These are phyloP conservation scores for Harpalus rufipes DNA, from an alignment of 2,888 invertebrate species.

Conservation along the genomic window DNA sequence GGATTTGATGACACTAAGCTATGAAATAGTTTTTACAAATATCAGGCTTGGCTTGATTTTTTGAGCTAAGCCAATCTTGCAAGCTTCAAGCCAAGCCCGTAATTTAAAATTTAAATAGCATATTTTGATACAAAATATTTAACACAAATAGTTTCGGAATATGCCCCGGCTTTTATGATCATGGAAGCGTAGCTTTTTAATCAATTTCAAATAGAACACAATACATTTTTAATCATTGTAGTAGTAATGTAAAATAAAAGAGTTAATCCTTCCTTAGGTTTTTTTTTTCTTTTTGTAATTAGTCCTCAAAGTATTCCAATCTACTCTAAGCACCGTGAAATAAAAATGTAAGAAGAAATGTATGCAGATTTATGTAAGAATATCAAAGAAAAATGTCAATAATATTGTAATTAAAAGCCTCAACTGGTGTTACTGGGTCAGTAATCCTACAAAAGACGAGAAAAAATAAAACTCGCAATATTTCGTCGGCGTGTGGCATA, in stretches of 20 bases:
- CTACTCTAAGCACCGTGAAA: constrained; percentile 17
- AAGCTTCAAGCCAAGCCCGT: too few relatives aligned
- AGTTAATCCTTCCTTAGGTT: neutral
- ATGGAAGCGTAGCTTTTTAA: neutral
- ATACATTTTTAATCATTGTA: neutral
- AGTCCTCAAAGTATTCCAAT: constrained; percentile 26
- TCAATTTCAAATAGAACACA: neutral
- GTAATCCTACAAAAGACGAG: constrained; percentile 52
- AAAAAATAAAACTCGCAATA: constrained; percentile 56
- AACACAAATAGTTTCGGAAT: too few relatives aligned
- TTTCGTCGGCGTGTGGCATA: constrained; percentile 46
- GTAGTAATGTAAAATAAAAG: neutral
- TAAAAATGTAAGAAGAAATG: constrained; percentile 33
- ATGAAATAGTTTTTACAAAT: too few relatives aligned
- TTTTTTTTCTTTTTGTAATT: neutral
- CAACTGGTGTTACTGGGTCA: constrained; percentile 43
- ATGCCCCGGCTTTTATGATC: too few relatives aligned
- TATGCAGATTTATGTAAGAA: constrained; percentile 50
- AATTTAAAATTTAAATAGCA: too few relatives aligned
- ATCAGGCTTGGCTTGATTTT: too few relatives aligned
- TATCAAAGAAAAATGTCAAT: constrained; percentile 53
- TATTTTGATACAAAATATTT: too few relatives aligned
- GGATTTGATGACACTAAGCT: too few relatives aligned
- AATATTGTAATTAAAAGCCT: constrained; percentile 52
- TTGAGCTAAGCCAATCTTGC: too few relatives aligned